These are phyloP conservation scores for Acronicta psi DNA, from an alignment of 2,888 invertebrate genomes.

Conservation along the genomic window DNA sequence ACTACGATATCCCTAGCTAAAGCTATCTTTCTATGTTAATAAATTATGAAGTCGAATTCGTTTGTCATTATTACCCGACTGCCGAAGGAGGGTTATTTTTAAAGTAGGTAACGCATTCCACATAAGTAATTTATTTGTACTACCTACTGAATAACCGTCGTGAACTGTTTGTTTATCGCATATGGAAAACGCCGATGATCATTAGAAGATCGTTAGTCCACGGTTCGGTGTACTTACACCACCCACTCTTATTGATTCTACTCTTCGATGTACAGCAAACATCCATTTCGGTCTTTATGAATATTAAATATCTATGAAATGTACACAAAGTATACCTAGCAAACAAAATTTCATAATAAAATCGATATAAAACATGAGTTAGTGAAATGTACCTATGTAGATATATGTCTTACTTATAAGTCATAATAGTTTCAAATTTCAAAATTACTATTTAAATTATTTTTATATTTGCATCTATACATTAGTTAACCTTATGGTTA, in stretches of 20 bases:
- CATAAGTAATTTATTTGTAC: too few species aligned
- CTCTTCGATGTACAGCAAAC: constrained; percentile 54
- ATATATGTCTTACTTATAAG: too few species aligned
- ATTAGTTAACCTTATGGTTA: too few species aligned
- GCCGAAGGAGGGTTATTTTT: too few species aligned
- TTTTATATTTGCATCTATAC: too few species aligned
- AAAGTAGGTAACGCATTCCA: too few species aligned
- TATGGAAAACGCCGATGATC: constrained; percentile 50
- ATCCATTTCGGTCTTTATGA: constrained; percentile 56
- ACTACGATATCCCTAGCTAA: too few species aligned
- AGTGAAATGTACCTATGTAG: constrained; percentile 3
- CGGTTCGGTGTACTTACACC: constrained; percentile 23
- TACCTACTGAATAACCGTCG: background rate
- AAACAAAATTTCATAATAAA: constrained; percentile 32
- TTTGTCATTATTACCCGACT: too few species aligned
- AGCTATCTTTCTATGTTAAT: too few species aligned
- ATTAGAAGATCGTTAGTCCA: constrained; percentile 59
- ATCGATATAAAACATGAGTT: constrained; percentile 27
- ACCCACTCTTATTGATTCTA: constrained; percentile 57
- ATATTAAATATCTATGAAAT: constrained; percentile 55
- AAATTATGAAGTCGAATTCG: too few species aligned
- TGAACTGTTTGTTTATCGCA: constrained; percentile 39
- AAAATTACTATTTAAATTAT: background rate
- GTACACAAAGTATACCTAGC: constrained; percentile 20
- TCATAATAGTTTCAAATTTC: background rate